Evolutionary conservation across 1,140 invertebrate genomes (phyloP).

Genomic region (Theocolax elegans): DNA sequence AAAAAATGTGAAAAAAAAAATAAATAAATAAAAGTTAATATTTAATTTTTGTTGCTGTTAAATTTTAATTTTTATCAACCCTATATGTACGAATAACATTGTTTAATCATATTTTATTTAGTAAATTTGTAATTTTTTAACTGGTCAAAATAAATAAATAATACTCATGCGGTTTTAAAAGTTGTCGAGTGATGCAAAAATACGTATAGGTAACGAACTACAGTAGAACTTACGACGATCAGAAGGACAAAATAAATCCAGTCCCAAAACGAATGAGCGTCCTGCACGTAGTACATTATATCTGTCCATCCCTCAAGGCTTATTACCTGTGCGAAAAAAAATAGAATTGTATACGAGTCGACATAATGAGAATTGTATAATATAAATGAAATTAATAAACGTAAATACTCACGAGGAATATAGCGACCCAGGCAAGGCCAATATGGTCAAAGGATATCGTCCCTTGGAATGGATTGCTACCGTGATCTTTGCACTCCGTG

Average conservation of each 20-base stretch:
- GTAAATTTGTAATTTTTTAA: not conserved
- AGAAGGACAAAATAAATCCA: slow-evolving; percentile 99
- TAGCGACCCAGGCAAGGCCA: slow-evolving; percentile 99
- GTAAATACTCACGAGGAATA: slow-evolving; percentile 90
- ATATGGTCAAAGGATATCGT: slow-evolving; percentile 99
- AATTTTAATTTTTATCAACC: no score
- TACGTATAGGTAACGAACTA: no score
- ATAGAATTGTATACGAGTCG: not conserved
- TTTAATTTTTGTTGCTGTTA: no score
- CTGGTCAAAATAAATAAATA: no score
- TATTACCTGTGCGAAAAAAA: slow-evolving; percentile 73
- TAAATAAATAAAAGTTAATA: no score
- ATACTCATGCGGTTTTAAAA: not conserved
- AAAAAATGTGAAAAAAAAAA: no score
- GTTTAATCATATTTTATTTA: not conserved
- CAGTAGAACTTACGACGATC: slow-evolving; percentile 97
- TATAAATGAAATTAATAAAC: not conserved
- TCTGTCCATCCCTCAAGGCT: slow-evolving; percentile 96
- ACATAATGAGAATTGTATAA: not conserved
- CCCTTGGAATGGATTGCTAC: slow-evolving; percentile 97
- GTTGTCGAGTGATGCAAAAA: no score
- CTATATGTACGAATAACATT: not conserved
- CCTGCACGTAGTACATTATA: slow-evolving; percentile 99
- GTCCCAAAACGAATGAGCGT: slow-evolving; percentile 99
- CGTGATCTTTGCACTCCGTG: slow-evolving; percentile 90